Evolutionary conservation across 2,888 invertebrate genomes (phyloP).

Genomic region (Lottia gigantea): DNA sequence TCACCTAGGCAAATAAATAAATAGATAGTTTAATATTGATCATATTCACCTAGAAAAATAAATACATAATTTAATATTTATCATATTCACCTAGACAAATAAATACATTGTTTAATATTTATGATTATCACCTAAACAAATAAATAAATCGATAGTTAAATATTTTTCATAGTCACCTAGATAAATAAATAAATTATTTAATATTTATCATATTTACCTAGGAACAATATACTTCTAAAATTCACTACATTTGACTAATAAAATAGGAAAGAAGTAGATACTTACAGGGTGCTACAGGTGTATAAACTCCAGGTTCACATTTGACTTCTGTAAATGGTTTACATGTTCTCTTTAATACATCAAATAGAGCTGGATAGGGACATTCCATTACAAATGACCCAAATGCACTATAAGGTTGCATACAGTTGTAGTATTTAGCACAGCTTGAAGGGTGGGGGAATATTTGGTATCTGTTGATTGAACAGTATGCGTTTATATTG

Average conservation of each 20-base stretch:
- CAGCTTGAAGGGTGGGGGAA: conserved; percentile 45
- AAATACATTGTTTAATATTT: too few species aligned
- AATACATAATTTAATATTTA: too few species aligned
- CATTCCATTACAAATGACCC: conserved; percentile 26
- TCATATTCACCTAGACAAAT: too few species aligned
- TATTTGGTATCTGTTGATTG: conserved; percentile 34
- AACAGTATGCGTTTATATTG: conserved; percentile 37
- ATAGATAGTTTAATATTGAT: too few species aligned
- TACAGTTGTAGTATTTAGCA: conserved; percentile 48
- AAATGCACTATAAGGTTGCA: neutral
- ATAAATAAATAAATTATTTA: too few species aligned
- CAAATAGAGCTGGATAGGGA: conserved; percentile 24
- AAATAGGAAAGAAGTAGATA: neutral
- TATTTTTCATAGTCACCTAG: too few species aligned
- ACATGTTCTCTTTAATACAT: conserved; percentile 18
- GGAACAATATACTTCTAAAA: too few species aligned
- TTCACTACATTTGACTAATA: too few species aligned
- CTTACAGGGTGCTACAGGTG: conserved; percentile 29
- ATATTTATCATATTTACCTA: too few species aligned
- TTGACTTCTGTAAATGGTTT: conserved; percentile 15
- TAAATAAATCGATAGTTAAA: too few species aligned
- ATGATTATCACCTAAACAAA: too few species aligned
- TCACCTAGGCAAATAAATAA: too few species aligned
- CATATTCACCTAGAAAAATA: conserved; percentile 31
- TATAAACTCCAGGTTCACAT: conserved; percentile 19